Conservation (phyloP, 2,888 invertebrate species). For the Clanis bilineata region DNA sequence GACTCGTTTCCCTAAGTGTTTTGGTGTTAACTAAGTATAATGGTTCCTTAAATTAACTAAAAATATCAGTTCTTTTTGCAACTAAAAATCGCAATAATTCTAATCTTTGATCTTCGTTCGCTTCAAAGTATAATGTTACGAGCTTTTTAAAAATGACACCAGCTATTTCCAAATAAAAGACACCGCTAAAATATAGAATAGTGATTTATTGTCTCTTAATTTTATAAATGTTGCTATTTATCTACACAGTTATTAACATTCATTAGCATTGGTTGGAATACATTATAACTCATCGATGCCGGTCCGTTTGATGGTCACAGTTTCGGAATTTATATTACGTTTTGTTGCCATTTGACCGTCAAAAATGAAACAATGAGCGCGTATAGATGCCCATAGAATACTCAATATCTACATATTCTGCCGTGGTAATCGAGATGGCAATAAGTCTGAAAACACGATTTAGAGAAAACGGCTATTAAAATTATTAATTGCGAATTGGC, state of each 20-base stretch:
- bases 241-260: slow-evolving; percentile 5
- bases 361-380: slow-evolving; percentile 2
- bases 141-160: background rate
- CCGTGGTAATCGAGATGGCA: too few species aligned
- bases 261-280: background rate
- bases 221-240: slow-evolving; percentile 28
- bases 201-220: slow-evolving; percentile 9
- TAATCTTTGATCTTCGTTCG: background rate
- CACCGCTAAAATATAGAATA: background rate
- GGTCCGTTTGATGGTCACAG: slow-evolving; percentile 5
- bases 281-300: slow-evolving; percentile 1
- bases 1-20: slow-evolving; percentile 40
- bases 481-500: too few species aligned
- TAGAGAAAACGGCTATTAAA: too few species aligned
- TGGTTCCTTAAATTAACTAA: too few species aligned
- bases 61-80: background rate
- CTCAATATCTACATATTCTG: slow-evolving; percentile 11
- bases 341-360: slow-evolving; percentile 5
- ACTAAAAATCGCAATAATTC: background rate
- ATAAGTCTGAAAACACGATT: too few species aligned
- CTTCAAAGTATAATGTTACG: background rate
- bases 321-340: slow-evolving; percentile 2
- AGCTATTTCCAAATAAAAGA: background rate
- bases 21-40: background rate
- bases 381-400: slow-evolving; percentile 2